Conservation (phyloP, 2,888 invertebrate species). For the Ypsolopha scabrella region DNA sequence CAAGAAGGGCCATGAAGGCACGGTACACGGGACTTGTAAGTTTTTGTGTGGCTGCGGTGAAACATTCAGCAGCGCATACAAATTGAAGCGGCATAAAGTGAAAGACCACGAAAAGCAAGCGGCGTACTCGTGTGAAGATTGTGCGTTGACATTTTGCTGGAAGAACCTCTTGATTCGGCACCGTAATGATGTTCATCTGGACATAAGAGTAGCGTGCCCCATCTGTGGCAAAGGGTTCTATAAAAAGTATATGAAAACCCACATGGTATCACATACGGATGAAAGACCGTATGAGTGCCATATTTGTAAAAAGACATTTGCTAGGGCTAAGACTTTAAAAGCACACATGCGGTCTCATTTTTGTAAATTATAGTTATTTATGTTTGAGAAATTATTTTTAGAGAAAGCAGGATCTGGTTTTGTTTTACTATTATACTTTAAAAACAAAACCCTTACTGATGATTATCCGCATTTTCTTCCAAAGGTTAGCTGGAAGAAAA, state of each 20-base stretch:
- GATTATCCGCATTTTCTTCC: no score
- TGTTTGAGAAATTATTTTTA: no score
- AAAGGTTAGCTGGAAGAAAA: no score
- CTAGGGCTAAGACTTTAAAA: background rate
- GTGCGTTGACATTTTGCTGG: background rate
- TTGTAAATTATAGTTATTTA: no score
- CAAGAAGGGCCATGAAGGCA: background rate
- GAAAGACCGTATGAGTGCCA: conserved; percentile 14
- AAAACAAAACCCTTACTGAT: no score
- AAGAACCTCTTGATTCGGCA: background rate
- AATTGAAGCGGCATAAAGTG: background rate
- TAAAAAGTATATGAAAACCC: conserved; percentile 16
- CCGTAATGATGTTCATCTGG: background rate
- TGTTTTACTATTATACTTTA: no score
- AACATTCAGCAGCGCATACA: background rate
- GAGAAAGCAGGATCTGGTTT: no score
- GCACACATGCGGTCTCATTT: background rate
- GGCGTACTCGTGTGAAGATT: background rate
- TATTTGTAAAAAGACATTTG: conserved; percentile 14
- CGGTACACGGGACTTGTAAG: background rate
- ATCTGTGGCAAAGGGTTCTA: conserved; percentile 27
- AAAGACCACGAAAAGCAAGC: background rate
- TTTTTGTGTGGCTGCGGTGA: background rate
- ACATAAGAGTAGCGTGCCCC: conserved; percentile 14
- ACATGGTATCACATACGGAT: conserved; percentile 19